Conservation (phyloP, 1,140 invertebrate species). For the Bombus turneri region DNA sequence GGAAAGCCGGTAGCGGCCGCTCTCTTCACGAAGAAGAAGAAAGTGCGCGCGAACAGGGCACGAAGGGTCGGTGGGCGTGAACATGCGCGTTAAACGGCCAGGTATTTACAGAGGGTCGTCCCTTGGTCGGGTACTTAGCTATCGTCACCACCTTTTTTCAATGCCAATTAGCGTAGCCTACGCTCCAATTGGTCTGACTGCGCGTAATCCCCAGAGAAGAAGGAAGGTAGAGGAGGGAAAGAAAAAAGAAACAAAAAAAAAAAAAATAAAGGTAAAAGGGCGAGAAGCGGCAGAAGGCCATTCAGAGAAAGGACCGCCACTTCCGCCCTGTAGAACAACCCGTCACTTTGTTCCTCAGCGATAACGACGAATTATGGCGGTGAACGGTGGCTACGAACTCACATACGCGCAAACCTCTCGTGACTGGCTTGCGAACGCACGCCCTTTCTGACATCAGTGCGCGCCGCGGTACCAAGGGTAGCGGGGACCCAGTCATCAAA, state of each 20-base stretch:
- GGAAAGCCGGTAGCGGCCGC: not conserved
- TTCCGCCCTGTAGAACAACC: slow-evolving; percentile 20
- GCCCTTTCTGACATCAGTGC: not conserved
- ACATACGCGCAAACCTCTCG: not conserved
- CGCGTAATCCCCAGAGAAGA: slow-evolving; percentile 44
- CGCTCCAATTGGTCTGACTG: slow-evolving; percentile 60
- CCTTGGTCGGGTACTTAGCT: slow-evolving; percentile 68
- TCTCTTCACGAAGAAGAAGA: slow-evolving; percentile 35
- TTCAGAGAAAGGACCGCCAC: slow-evolving; percentile 34
- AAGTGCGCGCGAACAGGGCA: not conserved
- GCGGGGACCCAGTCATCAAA: not conserved
- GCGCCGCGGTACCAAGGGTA: too few species aligned
- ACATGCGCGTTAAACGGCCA: slow-evolving; percentile 27
- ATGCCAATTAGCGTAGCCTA: slow-evolving; percentile 78
- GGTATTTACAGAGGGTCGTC: slow-evolving; percentile 47
- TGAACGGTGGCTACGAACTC: not conserved
- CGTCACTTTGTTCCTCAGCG: slow-evolving; percentile 37
- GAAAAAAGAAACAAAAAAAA: not conserved
- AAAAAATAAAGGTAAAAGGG: not conserved
- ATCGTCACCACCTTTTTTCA: slow-evolving; percentile 80
- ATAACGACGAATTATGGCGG: slow-evolving; percentile 38
- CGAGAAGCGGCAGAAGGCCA: slow-evolving; percentile 4
- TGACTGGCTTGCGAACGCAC: not conserved
- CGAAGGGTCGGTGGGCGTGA: not conserved
- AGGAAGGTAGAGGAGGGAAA: not conserved